Evolutionary conservation across 2,888 invertebrate species (phyloP), one percentile per base, ranked within the genome.

Genomic region (Drosophila rubida): DNA sequence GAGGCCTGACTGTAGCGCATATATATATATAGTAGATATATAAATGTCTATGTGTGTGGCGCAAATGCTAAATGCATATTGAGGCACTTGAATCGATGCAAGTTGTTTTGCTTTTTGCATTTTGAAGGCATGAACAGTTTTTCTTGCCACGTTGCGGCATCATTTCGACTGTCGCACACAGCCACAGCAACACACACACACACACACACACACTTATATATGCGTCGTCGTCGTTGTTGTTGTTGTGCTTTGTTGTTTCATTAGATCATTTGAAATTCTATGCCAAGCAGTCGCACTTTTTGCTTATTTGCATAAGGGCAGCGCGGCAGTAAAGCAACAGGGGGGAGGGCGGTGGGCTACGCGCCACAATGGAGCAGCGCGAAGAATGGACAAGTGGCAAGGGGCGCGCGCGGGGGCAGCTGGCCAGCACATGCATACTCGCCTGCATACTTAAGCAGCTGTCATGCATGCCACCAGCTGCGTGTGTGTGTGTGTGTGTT

Each of bases 221-320:
- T 23, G 14, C 13, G 41, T 25, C 19, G 19, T 19, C 19, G 19
- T 3, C 19, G 16, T 27, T 69, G 53, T 46, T 66, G 49, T 25
- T 60, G 49, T 22, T 49, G 59, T 57, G 46, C 59, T 54, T 51
- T 68, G 50, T 62, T 78, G 63, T 81, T 81, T 72, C 64, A 85
- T 85, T 85, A 79, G 80, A 80, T 82, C 82, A 80, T 80, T 80
- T 79, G 77, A 72, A 82, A 82, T 85, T 79, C 72, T 79, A 85
- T 79, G 72, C 72, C 85, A 75, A 69, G 72, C 85, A 75, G 84
- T 68, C 64, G 85, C 66, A 67, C 27, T 68, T 77, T 80, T 65
- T 62, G 75, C 70, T 49, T 63, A 77, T 83, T 78, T 78, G 69
- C 83, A 76, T 76, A 82, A 59, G 50, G 55, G 30, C 13, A 46